Conservation (phyloP, 1,140 invertebrate species). For the Macrosteles quadrilineatus region DNA sequence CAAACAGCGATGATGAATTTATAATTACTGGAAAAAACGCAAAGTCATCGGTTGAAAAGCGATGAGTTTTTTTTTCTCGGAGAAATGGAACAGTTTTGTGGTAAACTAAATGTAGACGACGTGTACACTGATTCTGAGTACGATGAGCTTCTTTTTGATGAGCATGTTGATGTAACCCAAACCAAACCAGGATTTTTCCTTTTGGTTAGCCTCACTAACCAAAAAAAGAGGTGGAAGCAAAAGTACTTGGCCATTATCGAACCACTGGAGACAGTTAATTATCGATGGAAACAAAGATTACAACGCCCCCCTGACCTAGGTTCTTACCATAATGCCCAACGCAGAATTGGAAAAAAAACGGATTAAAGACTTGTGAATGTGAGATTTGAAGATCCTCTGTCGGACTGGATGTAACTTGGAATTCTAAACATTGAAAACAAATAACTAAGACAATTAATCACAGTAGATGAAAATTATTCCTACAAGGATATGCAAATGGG, state of each 20-base stretch:
- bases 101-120: not conserved
- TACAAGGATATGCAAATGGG: too few species aligned
- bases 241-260: not conserved
- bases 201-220: not conserved
- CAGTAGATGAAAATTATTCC: too few species aligned
- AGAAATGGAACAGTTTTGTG: not conserved
- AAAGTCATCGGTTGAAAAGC: not conserved
- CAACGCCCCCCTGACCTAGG: not conserved
- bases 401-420: too few species aligned
- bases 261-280: not conserved
- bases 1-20: not conserved
- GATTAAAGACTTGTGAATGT: too few species aligned
- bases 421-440: too few species aligned
- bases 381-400: too few species aligned
- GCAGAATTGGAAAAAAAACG: slow-evolving; percentile 3
- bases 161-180: not conserved
- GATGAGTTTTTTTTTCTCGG: not conserved
- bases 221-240: not conserved
- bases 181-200: slow-evolving; percentile 10
- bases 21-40: not conserved
- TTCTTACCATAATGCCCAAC: not conserved
- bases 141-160: not conserved
- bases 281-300: slow-evolving; percentile 6
- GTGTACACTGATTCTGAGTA: slow-evolving; percentile 2
- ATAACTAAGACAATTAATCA: too few species aligned